phyloP scores from a whole-genome alignment of 2,797 vertebrate genomes.

The Phrynocephalus forsythii region DNA sequence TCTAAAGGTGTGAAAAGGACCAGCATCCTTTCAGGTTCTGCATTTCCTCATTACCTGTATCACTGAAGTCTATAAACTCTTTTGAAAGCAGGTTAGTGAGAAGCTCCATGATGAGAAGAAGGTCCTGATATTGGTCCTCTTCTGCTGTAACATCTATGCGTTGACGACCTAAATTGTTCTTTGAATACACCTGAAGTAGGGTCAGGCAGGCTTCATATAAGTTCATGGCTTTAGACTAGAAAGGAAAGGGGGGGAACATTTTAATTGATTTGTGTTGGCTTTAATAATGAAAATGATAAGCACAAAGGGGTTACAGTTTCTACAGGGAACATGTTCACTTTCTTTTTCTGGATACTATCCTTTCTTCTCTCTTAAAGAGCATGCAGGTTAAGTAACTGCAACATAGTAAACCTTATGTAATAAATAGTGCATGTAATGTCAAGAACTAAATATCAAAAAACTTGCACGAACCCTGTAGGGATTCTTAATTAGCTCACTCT shows the following conservation, averaged over 20 bases:
- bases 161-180: constrained; percentile 94
- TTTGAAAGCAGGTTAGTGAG: constrained; percentile 98
- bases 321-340: background rate
- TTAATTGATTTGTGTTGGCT: background rate
- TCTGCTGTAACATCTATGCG: constrained; percentile 91
- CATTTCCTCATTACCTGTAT: constrained; percentile 85
- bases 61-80: constrained; percentile 99
- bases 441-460: background rate
- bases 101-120: constrained; percentile 99
- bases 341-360: background rate
- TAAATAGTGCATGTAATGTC: background rate
- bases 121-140: constrained; percentile 98
- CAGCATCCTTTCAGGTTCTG: background rate
- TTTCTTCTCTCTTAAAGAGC: background rate
- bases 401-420: background rate
- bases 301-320: background rate
- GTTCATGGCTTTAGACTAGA: constrained; percentile 96
- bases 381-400: background rate
- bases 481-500: background rate
- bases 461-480: background rate
- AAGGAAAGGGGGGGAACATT: constrained; percentile 27
- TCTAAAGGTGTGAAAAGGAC: background rate
- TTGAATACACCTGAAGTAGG: constrained; percentile 97
- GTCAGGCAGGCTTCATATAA: constrained; percentile 97
- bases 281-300: background rate